Percentiles rank a stretch among this genome's conserved stretches.
Evolutionary conservation across 2,797 vertebrate species (phyloP).

Genomic region (Pangasius djambal): DNA sequence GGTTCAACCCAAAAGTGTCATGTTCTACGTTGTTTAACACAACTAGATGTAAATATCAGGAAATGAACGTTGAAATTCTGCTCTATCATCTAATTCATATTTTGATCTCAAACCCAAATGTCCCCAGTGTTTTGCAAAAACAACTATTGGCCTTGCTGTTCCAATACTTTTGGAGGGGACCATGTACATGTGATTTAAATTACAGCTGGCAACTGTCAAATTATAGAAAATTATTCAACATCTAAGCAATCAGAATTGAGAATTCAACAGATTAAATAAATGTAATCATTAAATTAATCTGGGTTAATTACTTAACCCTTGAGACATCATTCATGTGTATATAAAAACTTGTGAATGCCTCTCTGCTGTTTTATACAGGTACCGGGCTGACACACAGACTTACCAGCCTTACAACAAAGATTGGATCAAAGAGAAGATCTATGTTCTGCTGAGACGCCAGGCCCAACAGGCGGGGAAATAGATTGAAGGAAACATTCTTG

Average conservation of each 20-base stretch:
- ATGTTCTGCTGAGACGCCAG: conserved; percentile 92
- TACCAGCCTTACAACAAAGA: conserved; percentile 99
- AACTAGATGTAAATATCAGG: neutral
- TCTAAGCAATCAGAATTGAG: neutral
- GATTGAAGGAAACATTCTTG: conserved; percentile 36
- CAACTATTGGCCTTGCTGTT: conserved; percentile 72
- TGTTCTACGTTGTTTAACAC: neutral
- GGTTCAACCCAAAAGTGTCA: neutral
- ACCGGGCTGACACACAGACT: conserved; percentile 96
- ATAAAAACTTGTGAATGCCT: neutral
- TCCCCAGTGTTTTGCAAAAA: neutral
- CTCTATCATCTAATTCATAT: neutral
- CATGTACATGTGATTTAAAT: neutral
- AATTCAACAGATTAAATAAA: neutral
- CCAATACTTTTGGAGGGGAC: neutral
- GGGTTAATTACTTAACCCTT: neutral
- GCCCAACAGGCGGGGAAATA: conserved; percentile 95
- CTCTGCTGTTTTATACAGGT: conserved; percentile 72
- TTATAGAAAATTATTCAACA: neutral
- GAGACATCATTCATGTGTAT: no score
- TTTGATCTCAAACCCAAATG: neutral
- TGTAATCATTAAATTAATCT: neutral
- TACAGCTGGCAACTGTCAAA: no score
- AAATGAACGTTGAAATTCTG: neutral
- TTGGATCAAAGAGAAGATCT: conserved; percentile 99